Evolutionary conservation across 2,113 vertebrate genomes (phyloP), one percentile per base, ranked within the genome.

Genomic region (Cyprinus carpio): DNA sequence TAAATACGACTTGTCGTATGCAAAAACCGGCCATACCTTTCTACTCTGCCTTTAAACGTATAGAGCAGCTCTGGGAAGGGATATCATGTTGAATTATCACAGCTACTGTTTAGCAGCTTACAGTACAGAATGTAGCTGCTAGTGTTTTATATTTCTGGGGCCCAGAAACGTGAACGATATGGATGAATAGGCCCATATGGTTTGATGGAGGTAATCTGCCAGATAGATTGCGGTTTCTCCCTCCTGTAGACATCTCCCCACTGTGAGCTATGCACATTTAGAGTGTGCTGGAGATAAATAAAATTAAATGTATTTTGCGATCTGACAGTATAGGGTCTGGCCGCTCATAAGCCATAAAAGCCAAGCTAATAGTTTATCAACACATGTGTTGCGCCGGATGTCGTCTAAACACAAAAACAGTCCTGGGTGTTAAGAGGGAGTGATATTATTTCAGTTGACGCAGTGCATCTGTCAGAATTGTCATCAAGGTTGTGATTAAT

Each of bases 61-160:
- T 87, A 89, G 87, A 86, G 34, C 84, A 74, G 87, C 87, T 89
- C 89, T 92, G 90, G 88, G 92, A 92, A 56, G 87, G 88, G 90
- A 92, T 92, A 94, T 94, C 88, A 93, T 91, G 91, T 92, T 94
- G 91, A 91, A 93, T 91, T 90, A 90, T 89, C 90, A 90, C 87
- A 86, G 90, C 94, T 92, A 93, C 94, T 92, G 92, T 93, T 92
- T 92, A 93, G 90, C 90, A 90, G 89, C 90, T 88, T 91, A 89
- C 86, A 89, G 89, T 80, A 81, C 85, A 87, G 86, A 91, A 87
- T 82, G 92, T 91, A 75, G 87, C 88, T 76, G 74, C 82, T 86
- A 65, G 89, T 91, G 92, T 92, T 92, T 93, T 88, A 92, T 91
- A 80, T 74, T 83, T 86, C 71, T 86, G 79, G 87, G 88, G 80